A percentile compares a stretch with the other conserved stretches of the same genome.
These are phyloP conservation scores for Siniperca obscura DNA, from an alignment of 2,797 vertebrate species.

Conservation along the genomic window DNA sequence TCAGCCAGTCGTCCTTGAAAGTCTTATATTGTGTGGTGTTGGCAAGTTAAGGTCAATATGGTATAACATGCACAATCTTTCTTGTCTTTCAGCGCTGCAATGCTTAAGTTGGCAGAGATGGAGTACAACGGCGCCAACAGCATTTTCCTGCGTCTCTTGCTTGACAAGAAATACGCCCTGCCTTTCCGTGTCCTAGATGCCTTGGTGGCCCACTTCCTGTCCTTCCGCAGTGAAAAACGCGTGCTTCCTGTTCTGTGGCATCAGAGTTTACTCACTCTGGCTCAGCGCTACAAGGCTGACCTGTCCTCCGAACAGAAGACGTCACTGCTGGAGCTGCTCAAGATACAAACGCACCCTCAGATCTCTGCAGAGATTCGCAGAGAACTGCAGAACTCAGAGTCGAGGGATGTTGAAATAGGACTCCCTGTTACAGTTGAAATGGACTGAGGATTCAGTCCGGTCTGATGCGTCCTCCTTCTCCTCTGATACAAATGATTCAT, in stretches of 20 bases:
- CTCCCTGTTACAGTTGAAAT: slow-evolving; percentile 73
- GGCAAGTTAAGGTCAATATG: neutral
- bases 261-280: slow-evolving; percentile 93
- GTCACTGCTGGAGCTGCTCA: slow-evolving; percentile 93
- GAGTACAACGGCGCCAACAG: slow-evolving; percentile 97
- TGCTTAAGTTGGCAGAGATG: slow-evolving; percentile 98
- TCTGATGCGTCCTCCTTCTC: neutral
- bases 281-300: slow-evolving; percentile 97
- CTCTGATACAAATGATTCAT: slow-evolving; percentile 18
- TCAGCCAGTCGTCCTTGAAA: neutral
- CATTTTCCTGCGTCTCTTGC: slow-evolving; percentile 95
- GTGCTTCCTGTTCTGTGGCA: slow-evolving; percentile 97
- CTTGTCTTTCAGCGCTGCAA: slow-evolving; percentile 87
- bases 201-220: slow-evolving; percentile 95
- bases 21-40: neutral
- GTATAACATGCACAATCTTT: slow-evolving; percentile 31
- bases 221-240: slow-evolving; percentile 90
- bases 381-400: slow-evolving; percentile 90
- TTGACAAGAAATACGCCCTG: slow-evolving; percentile 98
- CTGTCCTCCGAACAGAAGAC: slow-evolving; percentile 94
- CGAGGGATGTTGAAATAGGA: slow-evolving; percentile 89
- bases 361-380: slow-evolving; percentile 91
- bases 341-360: slow-evolving; percentile 89
- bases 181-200: slow-evolving; percentile 98
- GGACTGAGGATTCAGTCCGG: slow-evolving; percentile 81